Percentiles rank a stretch among this genome's conserved stretches.
Evolutionary conservation across 2,113 vertebrate species (phyloP).

Genomic region (Eupsittula cactorum): DNA sequence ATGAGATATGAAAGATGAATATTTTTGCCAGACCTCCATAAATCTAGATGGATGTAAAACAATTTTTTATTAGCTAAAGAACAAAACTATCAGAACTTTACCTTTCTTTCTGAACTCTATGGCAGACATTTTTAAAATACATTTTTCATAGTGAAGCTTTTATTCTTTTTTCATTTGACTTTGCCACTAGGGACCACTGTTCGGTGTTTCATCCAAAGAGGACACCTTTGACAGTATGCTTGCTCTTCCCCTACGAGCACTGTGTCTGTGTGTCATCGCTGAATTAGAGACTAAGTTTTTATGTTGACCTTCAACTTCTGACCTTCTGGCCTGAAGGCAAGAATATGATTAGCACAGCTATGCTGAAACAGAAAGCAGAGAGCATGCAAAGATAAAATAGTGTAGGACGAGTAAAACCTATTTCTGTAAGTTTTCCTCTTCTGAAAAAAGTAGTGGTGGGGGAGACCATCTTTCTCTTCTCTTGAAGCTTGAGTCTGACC

Average conservation of each 20-base stretch:
- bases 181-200: constrained; percentile 57
- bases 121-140: background rate
- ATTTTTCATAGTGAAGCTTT: background rate
- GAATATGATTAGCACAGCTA: background rate
- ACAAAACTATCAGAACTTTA: background rate
- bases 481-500: constrained; percentile 1
- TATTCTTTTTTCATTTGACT: constrained; percentile 53
- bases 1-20: background rate
- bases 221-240: constrained; percentile 43
- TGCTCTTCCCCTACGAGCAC: constrained; percentile 15
- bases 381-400: background rate
- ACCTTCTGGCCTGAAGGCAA: constrained; percentile 35
- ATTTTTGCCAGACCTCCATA: background rate
- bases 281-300: constrained; percentile 47
- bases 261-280: background rate
- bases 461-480: background rate
- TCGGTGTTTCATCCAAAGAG: constrained; percentile 32
- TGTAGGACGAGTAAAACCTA: background rate
- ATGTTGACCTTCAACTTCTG: constrained; percentile 52
- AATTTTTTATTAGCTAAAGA: background rate
- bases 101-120: background rate
- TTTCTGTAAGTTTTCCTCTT: background rate
- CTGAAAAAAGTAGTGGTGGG: background rate
- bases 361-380: background rate
- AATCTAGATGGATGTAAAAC: background rate